Base-by-base conservation (phyloP, 1,140 invertebrate genomes). In the Caenorhabditis elegans region DNA sequence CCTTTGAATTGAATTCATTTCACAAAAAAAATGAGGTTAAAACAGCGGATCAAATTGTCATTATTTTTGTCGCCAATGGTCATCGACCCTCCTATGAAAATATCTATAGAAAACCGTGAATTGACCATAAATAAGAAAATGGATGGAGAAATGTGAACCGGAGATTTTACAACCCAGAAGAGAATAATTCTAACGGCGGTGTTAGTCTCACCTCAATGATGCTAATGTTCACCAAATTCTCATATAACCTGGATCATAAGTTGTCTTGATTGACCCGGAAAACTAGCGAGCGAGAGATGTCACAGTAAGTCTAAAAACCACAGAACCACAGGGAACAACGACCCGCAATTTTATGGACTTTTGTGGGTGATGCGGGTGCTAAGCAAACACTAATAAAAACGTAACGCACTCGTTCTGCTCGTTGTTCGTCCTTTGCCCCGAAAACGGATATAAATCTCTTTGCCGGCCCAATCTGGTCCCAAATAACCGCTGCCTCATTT, bases 1-100 rank as follows among this genome's bases (percentile, higher is more conserved):
- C 5, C 26, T 8, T 3, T 3, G 10, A 15, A 70, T 39, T 70
- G 2, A 13, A 39, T 70, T 70, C 60, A 17, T 6, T 22, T 43
- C 13, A 36, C 10, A 36, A 22, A 19, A 28, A 55, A 39, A 70
- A 70, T 70, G 60, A 36, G 60, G 60, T 70, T 70, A 70, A 70
- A 70, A 70, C 60, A 70, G 60, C 53, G 53, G 53, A 60, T 60
- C 53, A 60, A 60, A 26, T 31, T 60, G 53, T 60, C 53, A 60
- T 60, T 60, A 60, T 60, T 34, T 26, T 60, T 34, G 53, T 60
- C 53, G 53, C 53, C 53, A n/a, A n/a, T n/a, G n/a, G n/a, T n/a
- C n/a, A 60, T 60, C 3, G 28, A 17, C 53, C 19, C 19, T 60
- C 39, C 39, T 15, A 43, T 8, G 5, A 43, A 15, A 43, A 43